phyloP scores from a whole-genome alignment of 2,113 vertebrate species.

The Cyrtonyx montezumae region DNA sequence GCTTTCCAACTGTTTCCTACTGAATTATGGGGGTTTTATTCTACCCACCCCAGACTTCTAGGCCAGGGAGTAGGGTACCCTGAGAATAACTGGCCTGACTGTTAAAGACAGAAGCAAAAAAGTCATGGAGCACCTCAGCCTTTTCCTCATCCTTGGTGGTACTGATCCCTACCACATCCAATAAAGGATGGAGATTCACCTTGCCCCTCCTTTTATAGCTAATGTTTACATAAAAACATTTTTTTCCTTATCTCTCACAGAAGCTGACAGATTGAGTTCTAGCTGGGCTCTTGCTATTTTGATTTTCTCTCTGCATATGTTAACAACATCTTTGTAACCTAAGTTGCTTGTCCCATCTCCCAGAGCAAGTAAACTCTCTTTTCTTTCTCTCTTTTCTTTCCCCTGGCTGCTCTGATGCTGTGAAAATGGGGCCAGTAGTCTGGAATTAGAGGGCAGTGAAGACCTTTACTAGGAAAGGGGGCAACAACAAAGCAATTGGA shows the following conservation, averaged over 20 bases:
- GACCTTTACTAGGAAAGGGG: no score
- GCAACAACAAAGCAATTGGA: no score
- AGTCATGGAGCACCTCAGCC: background rate
- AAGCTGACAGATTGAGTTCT: background rate
- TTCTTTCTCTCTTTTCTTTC: background rate
- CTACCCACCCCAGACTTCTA: background rate
- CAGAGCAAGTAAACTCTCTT: background rate
- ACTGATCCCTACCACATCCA: background rate
- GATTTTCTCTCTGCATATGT: background rate
- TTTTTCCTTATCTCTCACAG: background rate
- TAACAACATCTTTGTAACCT: background rate
- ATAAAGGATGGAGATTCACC: background rate
- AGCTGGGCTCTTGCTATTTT: background rate
- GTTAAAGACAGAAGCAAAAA: background rate
- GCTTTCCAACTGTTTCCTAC: background rate
- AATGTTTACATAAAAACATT: background rate
- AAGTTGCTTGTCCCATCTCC: background rate
- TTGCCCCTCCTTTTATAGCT: background rate
- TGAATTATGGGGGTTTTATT: background rate
- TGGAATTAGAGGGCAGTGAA: no score
- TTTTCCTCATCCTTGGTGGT: background rate
- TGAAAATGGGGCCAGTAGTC: no score
- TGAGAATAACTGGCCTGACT: background rate
- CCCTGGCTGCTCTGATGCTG: no score
- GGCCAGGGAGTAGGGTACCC: background rate